Evolutionary conservation across 2,888 invertebrate species (phyloP), one percentile per base, ranked within the genome.

Genomic region (Drosophila melanosoma): DNA sequence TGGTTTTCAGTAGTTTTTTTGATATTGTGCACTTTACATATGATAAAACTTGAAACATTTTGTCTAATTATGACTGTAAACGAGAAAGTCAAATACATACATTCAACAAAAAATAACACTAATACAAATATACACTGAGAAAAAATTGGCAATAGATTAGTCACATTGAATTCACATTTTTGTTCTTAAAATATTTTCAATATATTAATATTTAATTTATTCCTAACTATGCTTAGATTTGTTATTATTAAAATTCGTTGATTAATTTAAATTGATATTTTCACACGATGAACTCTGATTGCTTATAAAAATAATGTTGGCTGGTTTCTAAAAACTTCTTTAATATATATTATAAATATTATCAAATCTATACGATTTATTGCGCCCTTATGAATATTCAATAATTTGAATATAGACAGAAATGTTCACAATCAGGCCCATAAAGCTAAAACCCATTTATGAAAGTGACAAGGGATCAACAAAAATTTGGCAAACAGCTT

Each of bases 91-190:
- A 26, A 81, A 72, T 45, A 71, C 60, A 70, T 65, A 70, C 65
- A 70, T 69, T 83, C 76, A 80, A 80, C 77, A 63, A 80, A 79
- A 76, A 78, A 63, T 26, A 54, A 90, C 91, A 91, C 90, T 85
- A 87, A 87, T 87, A 82, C 89, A 89, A 87, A 74, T 76, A 85
- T 81, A 89, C 87, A 89, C 86, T 89, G 91, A 91, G 91, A 91
- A 91, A 91, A 91, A 91, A 91, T 91, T 91, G 91, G 91, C 91
- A 91, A 91, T 91, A 91, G 91, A 91, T 76, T 91, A 85, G 87
- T 89, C 87, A 83, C 86, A 89, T 82, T 72, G 48, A 45, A 79
- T 52, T 81, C 69, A 74, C 67, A 70, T 70, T 26, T n/a, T 17
- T 38, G 29, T 54, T 33, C 11, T 48, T 56, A 40, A 20, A 20